Evolutionary conservation across 2,888 invertebrate genomes (phyloP), one percentile per base, ranked within the genome.

Genomic region (Hofmannophila pseudospretella): DNA sequence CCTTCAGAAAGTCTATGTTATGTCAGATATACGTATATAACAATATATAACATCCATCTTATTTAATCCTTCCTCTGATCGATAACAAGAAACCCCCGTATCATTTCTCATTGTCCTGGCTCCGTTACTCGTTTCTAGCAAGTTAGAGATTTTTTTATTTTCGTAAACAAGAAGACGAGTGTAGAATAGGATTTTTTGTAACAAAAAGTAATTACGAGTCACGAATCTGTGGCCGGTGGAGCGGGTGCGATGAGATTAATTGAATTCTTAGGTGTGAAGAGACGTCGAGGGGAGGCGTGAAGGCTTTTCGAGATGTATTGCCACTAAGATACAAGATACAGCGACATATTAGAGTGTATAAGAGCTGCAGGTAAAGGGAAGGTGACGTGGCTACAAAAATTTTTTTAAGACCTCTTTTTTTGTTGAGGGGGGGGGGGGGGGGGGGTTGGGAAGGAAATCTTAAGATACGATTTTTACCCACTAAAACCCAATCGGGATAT

Each of bases 231-330:
- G 64, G 66, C 52, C 66, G 63, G 8, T 65, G 66, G 53, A 58
- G 67, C 73, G 72, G 70, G 70, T 68, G 71, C 63, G 8, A n/a
- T 1, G 54, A 74, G 74, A 78, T 81, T 82, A 84, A 85, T 85
- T 85, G 82, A 85, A 85, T 85, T 81, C 79, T 78, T 75, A 77
- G 77, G 79, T 80, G 79, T 76, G 74, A 82, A 80, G 67, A 69
- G 69, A 64, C 59, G 61, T 43, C 47, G 45, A 47, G 55, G 57
- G 59, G 56, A 55, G 62, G 54, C 52, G 54, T 51, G 57, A 55
- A 54, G 51, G 58, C 60, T 64, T 69, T 67, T 32, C 60, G 56
- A 59, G 52, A 56, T 57, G 47, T 44, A 9, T 33, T 23, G 10
- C 12, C 11, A 7, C 11, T 27, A 30, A 32, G 26, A 36, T 20